Percentiles rank a stretch among this genome's conserved stretches.
Conservation (phyloP, 2,888 invertebrate genomes). For the Chaetogeoica ovagalla region DNA sequence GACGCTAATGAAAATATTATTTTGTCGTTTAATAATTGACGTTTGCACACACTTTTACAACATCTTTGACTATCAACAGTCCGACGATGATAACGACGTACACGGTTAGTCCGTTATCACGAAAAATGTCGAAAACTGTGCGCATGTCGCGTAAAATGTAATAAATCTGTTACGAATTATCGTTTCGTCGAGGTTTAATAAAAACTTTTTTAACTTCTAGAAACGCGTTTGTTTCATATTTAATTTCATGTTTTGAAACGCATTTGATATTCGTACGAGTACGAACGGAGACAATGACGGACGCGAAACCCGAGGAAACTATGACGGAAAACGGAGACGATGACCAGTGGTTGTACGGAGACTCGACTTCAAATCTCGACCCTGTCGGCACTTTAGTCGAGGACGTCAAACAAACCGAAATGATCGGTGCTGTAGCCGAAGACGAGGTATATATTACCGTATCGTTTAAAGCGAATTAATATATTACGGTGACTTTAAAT, state of each 20-base stretch:
- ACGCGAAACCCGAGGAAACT: slow-evolving; percentile 2
- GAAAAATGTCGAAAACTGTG: background rate
- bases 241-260: background rate
- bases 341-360: slow-evolving; percentile 87
- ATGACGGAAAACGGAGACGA: slow-evolving; percentile 66
- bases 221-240: too few relatives aligned
- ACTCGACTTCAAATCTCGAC: slow-evolving; percentile 58
- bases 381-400: slow-evolving; percentile 61
- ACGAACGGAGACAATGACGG: slow-evolving; percentile 1
- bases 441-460: slow-evolving; percentile 27
- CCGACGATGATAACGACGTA: background rate
- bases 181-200: too few relatives aligned
- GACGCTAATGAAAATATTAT: too few relatives aligned
- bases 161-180: too few relatives aligned
- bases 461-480: too few relatives aligned
- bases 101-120: too few relatives aligned
- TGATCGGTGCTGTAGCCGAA: background rate
- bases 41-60: too few relatives aligned
- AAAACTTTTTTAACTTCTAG: too few relatives aligned
- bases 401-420: slow-evolving; percentile 25
- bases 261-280: background rate
- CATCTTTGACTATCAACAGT: background rate
- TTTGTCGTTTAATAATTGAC: too few relatives aligned
- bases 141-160: too few relatives aligned
- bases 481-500: too few relatives aligned